Evolutionary conservation across 2,113 vertebrate species (phyloP), one percentile per base, ranked within the genome.

Genomic region (Seriola dumerili): DNA sequence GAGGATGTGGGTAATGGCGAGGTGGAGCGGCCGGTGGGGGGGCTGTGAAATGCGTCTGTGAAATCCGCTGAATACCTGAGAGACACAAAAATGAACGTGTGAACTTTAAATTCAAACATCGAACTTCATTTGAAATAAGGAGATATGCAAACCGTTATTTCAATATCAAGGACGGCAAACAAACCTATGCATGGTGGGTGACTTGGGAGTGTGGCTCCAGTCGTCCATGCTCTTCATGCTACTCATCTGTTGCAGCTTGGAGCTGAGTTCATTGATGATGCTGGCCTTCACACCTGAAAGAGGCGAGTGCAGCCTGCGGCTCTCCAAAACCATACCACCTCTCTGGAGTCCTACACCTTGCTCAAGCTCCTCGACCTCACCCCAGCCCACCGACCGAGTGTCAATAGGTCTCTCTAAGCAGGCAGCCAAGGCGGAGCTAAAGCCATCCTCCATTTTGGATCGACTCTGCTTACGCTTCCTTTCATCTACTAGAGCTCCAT

Each of bases 201-300:
- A 93, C 84, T 78, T 95, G 80, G 86, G 96, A 82, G 63, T 81
- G 86, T 89, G 95, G 70, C 88, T 90, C 94, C 89, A 96, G 85
- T 90, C 95, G 44, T 95, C 96, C 92, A 95, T 81, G 88, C 94
- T 88, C 93, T 93, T 95, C 64, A 94, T 92, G 85, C 95, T 91
- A 55, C 96, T 94, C 92, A 98, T 96, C 87, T 98, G 97, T 85
- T 98, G 97, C 48, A 98, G 94, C 88, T 98, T 98, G 93, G 96
- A 96, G 92, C 96, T 98, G 21, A 98, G 95, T 85, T 98, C 97
- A 44, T 94, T 97, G 94, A 98, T 97, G 90, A 98, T 97, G 93
- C 96, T 98, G 85, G 97, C 96, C 90, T 98, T 98, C 19, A 97
- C 94, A 1, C 96, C 95, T 9, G 97, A 96, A 78, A 97, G 91